These are phyloP conservation scores for Chelonus formosanus DNA, from an alignment of 2,888 invertebrate genomes.

Conservation along the genomic window DNA sequence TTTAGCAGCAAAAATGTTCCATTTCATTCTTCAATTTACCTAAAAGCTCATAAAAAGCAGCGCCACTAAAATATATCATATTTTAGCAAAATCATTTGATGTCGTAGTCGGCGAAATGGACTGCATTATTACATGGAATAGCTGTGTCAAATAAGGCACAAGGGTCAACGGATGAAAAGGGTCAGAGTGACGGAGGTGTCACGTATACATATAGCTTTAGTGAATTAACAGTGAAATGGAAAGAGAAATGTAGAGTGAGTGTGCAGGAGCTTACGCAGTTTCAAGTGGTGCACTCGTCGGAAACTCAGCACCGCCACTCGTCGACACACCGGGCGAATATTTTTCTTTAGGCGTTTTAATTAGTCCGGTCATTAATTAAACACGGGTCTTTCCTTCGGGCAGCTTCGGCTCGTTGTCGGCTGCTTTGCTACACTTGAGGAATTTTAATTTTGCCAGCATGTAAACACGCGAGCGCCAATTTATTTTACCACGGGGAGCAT, in stretches of 20 bases:
- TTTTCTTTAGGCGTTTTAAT: conserved; percentile 54
- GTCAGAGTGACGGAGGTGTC: too few species aligned
- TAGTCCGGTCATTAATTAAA: conserved; percentile 57
- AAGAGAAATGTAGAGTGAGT: not conserved
- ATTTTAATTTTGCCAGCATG: conserved; percentile 56
- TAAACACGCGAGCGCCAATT: conserved; percentile 57
- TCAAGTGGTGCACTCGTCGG: conserved; percentile 23
- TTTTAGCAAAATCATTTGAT: too few species aligned
- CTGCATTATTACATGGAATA: too few species aligned
- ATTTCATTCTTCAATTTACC: too few species aligned
- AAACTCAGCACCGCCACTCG: not conserved
- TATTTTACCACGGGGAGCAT: conserved; percentile 50
- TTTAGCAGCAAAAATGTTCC: too few species aligned
- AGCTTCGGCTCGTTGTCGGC: conserved; percentile 39
- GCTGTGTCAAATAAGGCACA: too few species aligned
- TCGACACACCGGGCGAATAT: conserved; percentile 39
- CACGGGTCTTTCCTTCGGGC: conserved; percentile 46
- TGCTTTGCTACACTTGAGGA: conserved; percentile 51
- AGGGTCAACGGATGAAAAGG: too few species aligned
- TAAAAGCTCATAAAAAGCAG: too few species aligned
- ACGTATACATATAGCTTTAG: conserved; percentile 27
- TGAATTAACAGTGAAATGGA: conserved; percentile 40
- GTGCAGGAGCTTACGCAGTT: conserved; percentile 40
- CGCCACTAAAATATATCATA: too few species aligned
- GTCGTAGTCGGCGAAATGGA: too few species aligned